phyloP scores from a whole-genome alignment of 2,888 invertebrate genomes.

The Drosophila subquinaria region DNA sequence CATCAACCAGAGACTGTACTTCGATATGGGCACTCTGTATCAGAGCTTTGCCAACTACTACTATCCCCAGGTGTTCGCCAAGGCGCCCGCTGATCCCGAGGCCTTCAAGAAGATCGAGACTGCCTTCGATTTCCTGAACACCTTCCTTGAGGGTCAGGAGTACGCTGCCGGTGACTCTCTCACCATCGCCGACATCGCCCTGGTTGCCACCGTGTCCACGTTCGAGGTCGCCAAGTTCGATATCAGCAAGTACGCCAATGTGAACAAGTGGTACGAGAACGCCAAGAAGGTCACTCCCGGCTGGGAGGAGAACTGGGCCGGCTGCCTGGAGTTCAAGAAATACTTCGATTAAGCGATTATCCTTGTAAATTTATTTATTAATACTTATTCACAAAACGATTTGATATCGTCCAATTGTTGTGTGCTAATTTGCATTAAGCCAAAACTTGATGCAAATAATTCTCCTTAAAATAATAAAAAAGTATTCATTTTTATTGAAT shows the following conservation, averaged over 20 bases:
- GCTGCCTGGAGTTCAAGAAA: slow-evolving; percentile 87
- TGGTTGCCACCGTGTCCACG: slow-evolving; percentile 90
- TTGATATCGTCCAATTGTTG: slow-evolving; percentile 45
- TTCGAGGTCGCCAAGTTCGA: slow-evolving; percentile 90
- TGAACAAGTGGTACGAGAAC: slow-evolving; percentile 88
- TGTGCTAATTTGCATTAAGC: slow-evolving; percentile 35
- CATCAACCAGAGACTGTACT: slow-evolving; percentile 92
- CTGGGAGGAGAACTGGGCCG: slow-evolving; percentile 88
- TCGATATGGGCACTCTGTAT: slow-evolving; percentile 92
- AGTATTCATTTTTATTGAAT: slow-evolving; percentile 69
- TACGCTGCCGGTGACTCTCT: slow-evolving; percentile 90
- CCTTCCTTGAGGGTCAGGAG: slow-evolving; percentile 89
- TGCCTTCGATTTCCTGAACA: slow-evolving; percentile 89
- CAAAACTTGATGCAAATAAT: slow-evolving; percentile 29
- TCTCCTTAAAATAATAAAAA: slow-evolving; percentile 54
- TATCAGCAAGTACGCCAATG: slow-evolving; percentile 89
- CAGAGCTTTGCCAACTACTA: slow-evolving; percentile 90
- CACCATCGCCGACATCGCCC: slow-evolving; percentile 91
- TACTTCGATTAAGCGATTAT: slow-evolving; percentile 67
- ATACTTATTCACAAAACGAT: slow-evolving; percentile 48
- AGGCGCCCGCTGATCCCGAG: slow-evolving; percentile 88
- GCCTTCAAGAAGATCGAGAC: slow-evolving; percentile 90
- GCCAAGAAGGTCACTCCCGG: slow-evolving; percentile 88
- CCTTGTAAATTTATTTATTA: slow-evolving; percentile 44
- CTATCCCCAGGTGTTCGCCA: slow-evolving; percentile 88